Percentiles rank a stretch among this genome's conserved stretches.
Evolutionary conservation across 2,797 vertebrate species (phyloP).

Genomic region (Pteronotus mesoamericanus): DNA sequence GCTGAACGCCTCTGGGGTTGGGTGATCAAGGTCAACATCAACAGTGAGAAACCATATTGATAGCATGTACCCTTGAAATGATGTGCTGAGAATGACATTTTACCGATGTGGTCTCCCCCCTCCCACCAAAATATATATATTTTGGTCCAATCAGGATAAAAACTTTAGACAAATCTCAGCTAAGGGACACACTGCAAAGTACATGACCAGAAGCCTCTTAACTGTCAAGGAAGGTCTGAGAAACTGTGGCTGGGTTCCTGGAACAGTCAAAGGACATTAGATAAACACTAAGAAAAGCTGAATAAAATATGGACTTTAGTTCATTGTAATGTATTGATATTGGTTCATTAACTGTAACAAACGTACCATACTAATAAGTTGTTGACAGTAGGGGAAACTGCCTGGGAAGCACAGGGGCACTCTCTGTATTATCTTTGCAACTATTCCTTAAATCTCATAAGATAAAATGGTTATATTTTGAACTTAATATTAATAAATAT

Average conservation of each 20-base stretch:
- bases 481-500: background rate
- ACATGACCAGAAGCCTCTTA: background rate
- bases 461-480: background rate
- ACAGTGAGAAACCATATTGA: background rate
- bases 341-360: background rate
- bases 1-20: background rate
- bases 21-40: background rate
- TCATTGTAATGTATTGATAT: background rate
- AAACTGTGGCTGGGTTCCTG: background rate
- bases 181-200: background rate
- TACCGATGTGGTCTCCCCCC: background rate
- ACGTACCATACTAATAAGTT: background rate
- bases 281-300: background rate
- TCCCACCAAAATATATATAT: background rate
- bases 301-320: background rate
- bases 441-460: background rate
- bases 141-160: background rate
- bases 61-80: background rate
- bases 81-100: background rate
- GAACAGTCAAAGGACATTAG: background rate
- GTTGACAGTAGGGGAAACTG: background rate
- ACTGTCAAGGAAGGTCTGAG: background rate
- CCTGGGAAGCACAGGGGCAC: background rate
- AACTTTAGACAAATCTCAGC: background rate
- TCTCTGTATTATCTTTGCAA: background rate